Evolutionary conservation across 2,888 invertebrate species (phyloP), one percentile per base, ranked within the genome.

Genomic region (Tipula vernalis): DNA sequence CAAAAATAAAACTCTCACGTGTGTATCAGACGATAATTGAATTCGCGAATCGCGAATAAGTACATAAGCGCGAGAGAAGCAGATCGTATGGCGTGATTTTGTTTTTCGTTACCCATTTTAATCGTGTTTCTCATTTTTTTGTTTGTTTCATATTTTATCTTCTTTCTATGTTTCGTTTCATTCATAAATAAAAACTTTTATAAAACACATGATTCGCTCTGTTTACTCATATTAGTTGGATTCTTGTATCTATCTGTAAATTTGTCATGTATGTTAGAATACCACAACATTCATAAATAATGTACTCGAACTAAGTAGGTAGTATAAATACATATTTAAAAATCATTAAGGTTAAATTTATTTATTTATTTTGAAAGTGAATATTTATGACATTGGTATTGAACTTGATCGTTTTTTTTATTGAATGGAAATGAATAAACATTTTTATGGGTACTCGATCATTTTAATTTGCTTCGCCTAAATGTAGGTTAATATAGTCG

Each of bases 21-120:
- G 85, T 85, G 42, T 12, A 85, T 85, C 85, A 42, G 15, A 28
- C 85, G 85, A 85, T 85, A 10, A 18, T 39, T 85, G 85, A 42
- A 85, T 85, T 85, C 85, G 85, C 85, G 85, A 85, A 85, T 85
- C 85, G 85, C 85, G 85, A 85, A 85, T 85, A 85, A 42, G 42
- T 28, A 28, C 28, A 28, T 28, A 41, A 42, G 4, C 42, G 85
- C 85, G 42, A 85, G 42, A 85, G 71, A 57, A 57, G 15, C 51
- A 57, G 51, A 71, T 71, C 28, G 71, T 71, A 71, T 71, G 71
- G 71, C 71, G 71, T 71, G 71, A 71, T 71, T 28, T 28, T 71
- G 6, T 28, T 57, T 15, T 71, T 71, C 28, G 71, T 71, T 71
- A 28, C 28, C 28, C 15, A 39, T 51, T 51, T n/a, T 51, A n/a